phyloP scores from a whole-genome alignment of 2,888 invertebrate species.

The Sturmia bella region DNA sequence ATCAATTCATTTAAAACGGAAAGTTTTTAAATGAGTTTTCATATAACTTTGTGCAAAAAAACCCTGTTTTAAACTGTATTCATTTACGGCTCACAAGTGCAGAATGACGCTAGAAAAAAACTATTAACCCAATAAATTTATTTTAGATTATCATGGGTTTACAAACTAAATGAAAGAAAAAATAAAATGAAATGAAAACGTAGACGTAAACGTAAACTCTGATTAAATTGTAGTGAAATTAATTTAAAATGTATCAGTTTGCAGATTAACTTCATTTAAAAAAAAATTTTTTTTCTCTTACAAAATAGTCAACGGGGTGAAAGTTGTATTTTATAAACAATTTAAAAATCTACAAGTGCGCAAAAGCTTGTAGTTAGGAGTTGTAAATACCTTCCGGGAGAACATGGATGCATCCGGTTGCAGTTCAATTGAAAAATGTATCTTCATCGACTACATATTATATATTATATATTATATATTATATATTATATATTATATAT shows the following conservation, averaged over 20 bases:
- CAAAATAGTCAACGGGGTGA: too few species aligned
- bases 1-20: constrained; percentile 34
- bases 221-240: constrained; percentile 52
- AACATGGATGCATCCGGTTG: too few species aligned
- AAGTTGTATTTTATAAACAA: too few species aligned
- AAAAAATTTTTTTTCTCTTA: too few species aligned
- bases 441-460: too few species aligned
- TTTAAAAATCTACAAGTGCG: too few species aligned
- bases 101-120: constrained; percentile 31
- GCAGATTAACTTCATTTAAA: background rate
- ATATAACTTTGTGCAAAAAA: constrained; percentile 33
- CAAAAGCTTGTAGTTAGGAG: too few species aligned
- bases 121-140: constrained; percentile 62
- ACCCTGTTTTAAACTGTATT: constrained; percentile 27
- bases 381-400: too few species aligned
- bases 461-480: too few species aligned
- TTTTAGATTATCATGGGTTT: constrained; percentile 54
- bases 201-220: constrained; percentile 33
- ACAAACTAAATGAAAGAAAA: constrained; percentile 9
- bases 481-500: too few species aligned
- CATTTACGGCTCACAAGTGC: constrained; percentile 21
- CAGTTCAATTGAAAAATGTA: too few species aligned
- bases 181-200: background rate
- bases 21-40: constrained; percentile 54
- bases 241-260: constrained; percentile 50